Evolutionary conservation across 2,888 invertebrate genomes (phyloP).

Genomic region (Micoletzkya japonica): DNA sequence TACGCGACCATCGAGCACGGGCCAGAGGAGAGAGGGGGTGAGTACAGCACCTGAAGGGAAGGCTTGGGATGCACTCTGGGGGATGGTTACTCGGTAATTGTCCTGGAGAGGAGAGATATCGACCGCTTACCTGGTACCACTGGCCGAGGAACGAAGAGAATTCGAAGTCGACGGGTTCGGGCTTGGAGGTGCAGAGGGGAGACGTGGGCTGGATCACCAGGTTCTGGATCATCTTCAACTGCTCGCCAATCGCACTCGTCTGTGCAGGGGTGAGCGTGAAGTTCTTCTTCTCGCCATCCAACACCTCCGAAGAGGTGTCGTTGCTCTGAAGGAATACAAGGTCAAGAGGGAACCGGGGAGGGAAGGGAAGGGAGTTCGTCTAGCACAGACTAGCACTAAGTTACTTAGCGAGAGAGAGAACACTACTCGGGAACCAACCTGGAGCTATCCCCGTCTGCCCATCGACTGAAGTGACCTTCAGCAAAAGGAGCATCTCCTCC

Average conservation of each 20-base stretch:
- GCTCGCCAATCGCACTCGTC: constrained; percentile 60
- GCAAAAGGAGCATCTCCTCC: neutral
- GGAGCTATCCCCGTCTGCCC: neutral
- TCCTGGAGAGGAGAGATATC: neutral
- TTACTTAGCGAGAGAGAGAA: too few species aligned
- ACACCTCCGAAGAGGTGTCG: constrained; percentile 35
- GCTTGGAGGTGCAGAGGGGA: constrained; percentile 63
- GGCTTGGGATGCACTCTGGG: neutral
- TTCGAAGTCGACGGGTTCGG: constrained; percentile 60
- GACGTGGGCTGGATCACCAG: constrained; percentile 62
- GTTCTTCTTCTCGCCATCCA: constrained; percentile 33
- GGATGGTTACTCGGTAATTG: neutral
- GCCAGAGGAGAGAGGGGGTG: constrained; percentile 60
- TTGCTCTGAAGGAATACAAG: constrained; percentile 41
- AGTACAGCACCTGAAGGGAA: constrained; percentile 56
- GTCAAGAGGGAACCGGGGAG: too few species aligned
- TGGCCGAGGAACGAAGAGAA: constrained; percentile 62
- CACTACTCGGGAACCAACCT: too few species aligned
- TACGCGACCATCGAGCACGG: constrained; percentile 64
- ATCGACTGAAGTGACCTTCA: constrained; percentile 7
- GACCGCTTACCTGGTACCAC: constrained; percentile 56
- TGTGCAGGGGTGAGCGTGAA: constrained; percentile 53
- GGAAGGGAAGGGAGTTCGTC: too few species aligned
- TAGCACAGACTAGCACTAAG: too few species aligned
- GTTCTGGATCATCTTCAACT: constrained; percentile 63